phyloP scores from a whole-genome alignment of 2,113 vertebrate genomes.

The Tricholaema leucomelas region DNA sequence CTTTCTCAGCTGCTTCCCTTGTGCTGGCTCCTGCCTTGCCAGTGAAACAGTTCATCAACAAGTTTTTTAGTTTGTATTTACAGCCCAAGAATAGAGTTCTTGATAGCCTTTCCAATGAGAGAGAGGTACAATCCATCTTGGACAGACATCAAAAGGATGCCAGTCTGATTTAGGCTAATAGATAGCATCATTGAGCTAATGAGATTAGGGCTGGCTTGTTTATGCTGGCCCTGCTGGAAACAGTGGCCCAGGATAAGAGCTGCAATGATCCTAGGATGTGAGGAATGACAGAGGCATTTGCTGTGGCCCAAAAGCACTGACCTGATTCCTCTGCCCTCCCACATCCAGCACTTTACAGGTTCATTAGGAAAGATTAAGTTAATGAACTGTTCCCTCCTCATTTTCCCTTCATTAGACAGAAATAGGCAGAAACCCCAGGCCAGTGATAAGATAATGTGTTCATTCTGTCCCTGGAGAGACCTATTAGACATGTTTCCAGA shows the following conservation, averaged over 20 bases:
- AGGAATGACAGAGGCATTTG: neutral
- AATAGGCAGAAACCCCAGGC: neutral
- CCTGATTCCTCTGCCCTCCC: neutral
- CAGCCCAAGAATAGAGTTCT: neutral
- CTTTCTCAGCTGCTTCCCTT: neutral
- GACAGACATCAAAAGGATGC: constrained; percentile 52
- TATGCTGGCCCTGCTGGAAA: constrained; percentile 18
- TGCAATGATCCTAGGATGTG: neutral
- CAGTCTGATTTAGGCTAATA: constrained; percentile 45
- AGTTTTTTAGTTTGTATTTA: constrained; percentile 1
- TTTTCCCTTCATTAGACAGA: neutral
- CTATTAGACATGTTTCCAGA: neutral
- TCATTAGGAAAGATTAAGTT: neutral
- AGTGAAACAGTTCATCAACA: neutral
- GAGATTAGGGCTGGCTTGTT: constrained; percentile 46
- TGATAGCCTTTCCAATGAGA: neutral
- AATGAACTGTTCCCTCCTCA: neutral
- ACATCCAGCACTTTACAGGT: neutral
- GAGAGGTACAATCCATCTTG: constrained; percentile 21
- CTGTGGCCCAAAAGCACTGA: neutral
- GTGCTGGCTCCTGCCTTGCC: neutral
- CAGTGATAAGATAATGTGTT: neutral
- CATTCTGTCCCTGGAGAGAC: neutral
- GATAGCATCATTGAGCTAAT: constrained; percentile 41
- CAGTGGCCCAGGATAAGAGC: neutral